Base-by-base conservation (phyloP, 2,113 vertebrate species). In the Apaloderma vittatum region DNA sequence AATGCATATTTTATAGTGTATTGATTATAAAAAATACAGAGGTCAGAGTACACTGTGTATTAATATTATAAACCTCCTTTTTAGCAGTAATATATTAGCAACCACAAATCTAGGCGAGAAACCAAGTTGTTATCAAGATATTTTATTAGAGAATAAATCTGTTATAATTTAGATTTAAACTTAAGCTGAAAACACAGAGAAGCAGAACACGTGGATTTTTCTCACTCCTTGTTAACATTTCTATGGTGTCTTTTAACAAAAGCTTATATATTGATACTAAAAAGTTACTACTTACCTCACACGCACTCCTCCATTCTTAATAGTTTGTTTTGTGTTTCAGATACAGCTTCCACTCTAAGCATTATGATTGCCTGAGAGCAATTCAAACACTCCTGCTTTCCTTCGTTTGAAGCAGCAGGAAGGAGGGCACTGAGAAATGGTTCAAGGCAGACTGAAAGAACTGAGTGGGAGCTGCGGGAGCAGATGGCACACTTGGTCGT, bases 371-470 rank as follows among this genome's bases (percentile, higher is more conserved):
- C 88, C 71, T 94, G 77, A 32, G 63, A 77, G 48, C n/a, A 93
- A 86, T 90, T 93, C 70, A 96, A 72, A 93, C 45, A 59, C n/a
- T 89, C 94, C 66, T 97, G 62, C 49, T 92, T 65, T 88, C 78
- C 71, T 94, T 95, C 93, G 77, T 90, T 76, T 88, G 86, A 96
- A 96, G 88, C 95, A 96, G 79, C 77, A 93, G 40, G 81, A 95
- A 93, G 86, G 70, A 93, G 45, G 66, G 75, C 61, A 87, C 75
- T 55, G n/a, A 62, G 65, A 93, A 90, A 89, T 74, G 73, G 71
- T 92, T 92, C 93, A 43, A 97, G 68, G 96, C 94, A 93, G 61
- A 72, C 95, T 93, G 90, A 93, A 96, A 91, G 86, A 97, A 96
- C 68, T 73, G 93, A 88, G 93, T 91, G 71, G 92, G 94, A 97